Percentiles rank a stretch among this genome's conserved stretches.
These are phyloP conservation scores for Hystrix cristata DNA, from an alignment of 2,113 vertebrate species.

Conservation along the genomic window DNA sequence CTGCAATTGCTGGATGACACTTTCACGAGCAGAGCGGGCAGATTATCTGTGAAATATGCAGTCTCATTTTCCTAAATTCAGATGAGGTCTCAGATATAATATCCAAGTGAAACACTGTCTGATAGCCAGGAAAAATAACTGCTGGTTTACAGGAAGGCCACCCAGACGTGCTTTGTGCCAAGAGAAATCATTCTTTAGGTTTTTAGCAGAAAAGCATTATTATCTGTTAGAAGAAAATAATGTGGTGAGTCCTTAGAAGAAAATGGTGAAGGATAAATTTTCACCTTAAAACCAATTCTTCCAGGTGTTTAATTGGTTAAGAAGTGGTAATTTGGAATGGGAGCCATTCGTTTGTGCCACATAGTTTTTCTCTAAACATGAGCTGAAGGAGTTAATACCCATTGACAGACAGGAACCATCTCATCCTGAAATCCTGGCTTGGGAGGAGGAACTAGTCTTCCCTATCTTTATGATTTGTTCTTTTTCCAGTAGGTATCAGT, in stretches of 20 bases:
- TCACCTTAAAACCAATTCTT: neutral
- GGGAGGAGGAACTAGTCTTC: neutral
- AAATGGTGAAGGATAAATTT: neutral
- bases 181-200: slow-evolving; percentile 16
- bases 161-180: neutral
- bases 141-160: slow-evolving; percentile 24
- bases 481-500: neutral
- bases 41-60: slow-evolving; percentile 37
- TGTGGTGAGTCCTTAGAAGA: neutral
- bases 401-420: neutral
- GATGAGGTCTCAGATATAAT: slow-evolving; percentile 46
- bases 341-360: neutral
- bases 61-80: slow-evolving; percentile 40
- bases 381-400: neutral
- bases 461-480: neutral
- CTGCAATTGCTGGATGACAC: neutral
- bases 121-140: slow-evolving; percentile 24
- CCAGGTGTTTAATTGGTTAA: neutral
- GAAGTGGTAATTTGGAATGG: neutral
- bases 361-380: neutral
- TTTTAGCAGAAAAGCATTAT: neutral
- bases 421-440: neutral
- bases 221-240: neutral
- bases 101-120: slow-evolving; percentile 60
- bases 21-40: neutral